Conservation (phyloP, 2,113 vertebrate genomes). For the Rhinoderma darwinii region DNA sequence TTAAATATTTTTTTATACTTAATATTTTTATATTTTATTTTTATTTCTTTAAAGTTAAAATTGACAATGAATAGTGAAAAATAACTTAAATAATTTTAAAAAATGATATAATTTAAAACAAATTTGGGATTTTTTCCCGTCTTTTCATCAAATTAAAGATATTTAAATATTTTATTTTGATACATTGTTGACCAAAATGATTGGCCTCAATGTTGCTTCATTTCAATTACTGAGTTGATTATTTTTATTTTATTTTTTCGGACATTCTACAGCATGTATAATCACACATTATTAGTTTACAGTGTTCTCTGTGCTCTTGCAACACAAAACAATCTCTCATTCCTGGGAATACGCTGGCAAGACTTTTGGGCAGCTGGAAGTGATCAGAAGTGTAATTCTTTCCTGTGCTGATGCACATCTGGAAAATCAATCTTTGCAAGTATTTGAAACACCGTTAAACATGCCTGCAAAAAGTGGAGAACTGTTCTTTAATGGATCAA, state of each 20-base stretch:
- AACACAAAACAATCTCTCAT: slow-evolving; percentile 81
- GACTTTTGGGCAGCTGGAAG: slow-evolving; percentile 90
- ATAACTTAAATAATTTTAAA: not conserved
- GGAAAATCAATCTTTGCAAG: slow-evolving; percentile 84
- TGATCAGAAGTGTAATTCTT: slow-evolving; percentile 96
- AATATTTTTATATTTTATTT: no score
- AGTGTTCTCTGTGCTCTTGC: slow-evolving; percentile 82
- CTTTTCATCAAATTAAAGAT: not conserved
- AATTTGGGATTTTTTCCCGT: not conserved
- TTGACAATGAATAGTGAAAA: no score
- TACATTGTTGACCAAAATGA: slow-evolving; percentile 74
- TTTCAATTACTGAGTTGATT: slow-evolving; percentile 81
- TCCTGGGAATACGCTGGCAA: slow-evolving; percentile 87
- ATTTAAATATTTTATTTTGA: slow-evolving; percentile 39
- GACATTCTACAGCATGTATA: slow-evolving; percentile 70
- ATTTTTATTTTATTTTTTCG: slow-evolving; percentile 80
- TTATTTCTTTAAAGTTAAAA: no score
- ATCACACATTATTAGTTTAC: slow-evolving; percentile 88
- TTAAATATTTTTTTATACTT: no score
- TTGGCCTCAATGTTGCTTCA: slow-evolving; percentile 79
- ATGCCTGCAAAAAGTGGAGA: slow-evolving; percentile 78
- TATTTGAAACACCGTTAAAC: slow-evolving; percentile 72
- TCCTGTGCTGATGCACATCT: slow-evolving; percentile 91
- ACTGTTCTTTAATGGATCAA: slow-evolving; percentile 70
- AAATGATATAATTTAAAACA: not conserved